Evolutionary conservation across 2,888 invertebrate species (phyloP).

Genomic region (Chrysotoxum bicinctum): DNA sequence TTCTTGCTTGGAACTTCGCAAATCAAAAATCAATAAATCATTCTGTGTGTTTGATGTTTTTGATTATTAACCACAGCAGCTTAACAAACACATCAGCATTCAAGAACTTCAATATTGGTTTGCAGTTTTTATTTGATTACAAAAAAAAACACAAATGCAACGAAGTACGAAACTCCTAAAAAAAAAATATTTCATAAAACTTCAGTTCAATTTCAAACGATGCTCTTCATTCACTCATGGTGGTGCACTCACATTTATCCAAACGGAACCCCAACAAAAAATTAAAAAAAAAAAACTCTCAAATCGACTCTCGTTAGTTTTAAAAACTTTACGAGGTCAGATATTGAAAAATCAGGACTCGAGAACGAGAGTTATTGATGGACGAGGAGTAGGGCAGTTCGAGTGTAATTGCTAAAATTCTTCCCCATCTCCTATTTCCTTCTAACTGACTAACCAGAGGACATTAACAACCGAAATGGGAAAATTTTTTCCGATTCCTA

Average conservation of each 20-base stretch:
- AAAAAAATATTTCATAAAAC: conserved; percentile 45
- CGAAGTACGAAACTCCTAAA: conserved; percentile 24
- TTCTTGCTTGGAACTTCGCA: background rate
- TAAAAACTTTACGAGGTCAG: conserved; percentile 41
- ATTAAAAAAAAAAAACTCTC: conserved; percentile 9
- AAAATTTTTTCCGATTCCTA: background rate
- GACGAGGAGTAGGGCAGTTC: conserved; percentile 11
- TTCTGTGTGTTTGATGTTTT: background rate
- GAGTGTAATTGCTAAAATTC: conserved; percentile 25
- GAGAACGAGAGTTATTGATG: conserved; percentile 35
- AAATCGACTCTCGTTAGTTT: conserved; percentile 51
- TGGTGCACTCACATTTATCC: background rate
- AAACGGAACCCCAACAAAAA: background rate
- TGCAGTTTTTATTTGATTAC: background rate
- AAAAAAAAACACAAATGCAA: background rate
- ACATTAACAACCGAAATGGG: conserved; percentile 31
- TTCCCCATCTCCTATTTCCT: background rate
- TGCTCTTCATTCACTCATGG: background rate
- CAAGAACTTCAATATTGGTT: background rate
- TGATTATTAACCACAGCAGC: background rate
- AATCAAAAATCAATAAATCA: conserved; percentile 62
- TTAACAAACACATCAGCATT: background rate
- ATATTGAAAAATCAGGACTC: conserved; percentile 30
- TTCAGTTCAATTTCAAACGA: conserved; percentile 21
- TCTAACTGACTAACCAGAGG: conserved; percentile 23